Base-by-base conservation (phyloP, 2,113 vertebrate genomes). In the Calypte anna region DNA sequence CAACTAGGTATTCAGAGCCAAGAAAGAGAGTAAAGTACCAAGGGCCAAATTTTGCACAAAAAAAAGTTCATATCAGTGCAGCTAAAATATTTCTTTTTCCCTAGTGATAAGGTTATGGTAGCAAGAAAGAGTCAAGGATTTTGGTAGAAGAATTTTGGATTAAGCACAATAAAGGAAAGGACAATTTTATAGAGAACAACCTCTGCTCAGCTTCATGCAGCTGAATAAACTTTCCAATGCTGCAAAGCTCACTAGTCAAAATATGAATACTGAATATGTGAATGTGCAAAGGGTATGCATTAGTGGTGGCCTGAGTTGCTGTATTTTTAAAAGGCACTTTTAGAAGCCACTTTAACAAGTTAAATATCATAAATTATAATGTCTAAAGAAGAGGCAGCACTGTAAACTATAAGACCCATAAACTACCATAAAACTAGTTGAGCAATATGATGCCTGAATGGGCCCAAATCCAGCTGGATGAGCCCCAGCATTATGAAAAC, bases 381-480 rank as follows among this genome's bases (percentile, higher is more conserved):
- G 44, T 38, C 53, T 93, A 50, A 83, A 84, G 69, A 61, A 88
- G 69, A 93, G 44, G 53, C 72, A 70, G 24, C 54, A 84, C 40
- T 86, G 94, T 82, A 63, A 82, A 74, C 55, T 68, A 12, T 43
- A 77, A 50, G 28, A 87, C 21, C 59, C 17, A 59, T 76, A 86
- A 94, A 77, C 43, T 88, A 59, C 53, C 68, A n/a, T 82, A 91
- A 91, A 92, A 79, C 33, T 51, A 31, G 64, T 14, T 91, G 51
- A 91, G 84, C 68, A 74, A 64, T 24, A 31, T 46, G 55, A 91
- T 90, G 70, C 61, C 64, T 84, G 46, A 80, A 79, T 77, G 66
- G 76, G 80, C 67, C 25, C 15, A 51, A 82, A 86, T 91, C 92
- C 94, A 95, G 30, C 43, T 94, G 85, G 73, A 94, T 86, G 58